Evolutionary conservation across 2,888 invertebrate species (phyloP).

Genomic region (Parnassius glacialis): DNA sequence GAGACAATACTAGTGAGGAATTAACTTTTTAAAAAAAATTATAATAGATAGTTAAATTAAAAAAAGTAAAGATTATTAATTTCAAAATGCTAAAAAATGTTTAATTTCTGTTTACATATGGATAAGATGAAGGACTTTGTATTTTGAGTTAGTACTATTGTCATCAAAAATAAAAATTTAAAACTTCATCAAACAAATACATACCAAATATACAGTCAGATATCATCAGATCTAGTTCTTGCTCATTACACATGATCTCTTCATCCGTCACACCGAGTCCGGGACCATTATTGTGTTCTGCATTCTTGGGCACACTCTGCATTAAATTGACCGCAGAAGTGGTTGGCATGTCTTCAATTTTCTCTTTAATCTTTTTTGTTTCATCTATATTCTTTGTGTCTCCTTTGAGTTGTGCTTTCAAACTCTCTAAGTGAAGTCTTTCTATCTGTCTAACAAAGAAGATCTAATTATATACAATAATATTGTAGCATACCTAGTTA

Average conservation of each 20-base stretch:
- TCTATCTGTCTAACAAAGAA: conserved; percentile 52
- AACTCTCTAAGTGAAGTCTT: conserved; percentile 57
- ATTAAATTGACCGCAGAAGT: conserved; percentile 37
- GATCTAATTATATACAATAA: background rate
- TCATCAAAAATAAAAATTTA: background rate
- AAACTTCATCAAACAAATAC: conserved; percentile 28
- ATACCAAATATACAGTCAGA: conserved; percentile 46
- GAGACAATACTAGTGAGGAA: too few relatives aligned
- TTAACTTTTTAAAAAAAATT: too few relatives aligned
- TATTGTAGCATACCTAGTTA: too few relatives aligned
- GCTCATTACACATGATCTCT: conserved; percentile 44
- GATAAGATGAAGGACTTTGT: too few relatives aligned
- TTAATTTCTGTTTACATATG: too few relatives aligned
- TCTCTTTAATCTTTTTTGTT: background rate
- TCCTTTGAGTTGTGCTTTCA: conserved; percentile 37
- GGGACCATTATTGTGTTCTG: conserved; percentile 12
- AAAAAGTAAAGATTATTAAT: too few relatives aligned
- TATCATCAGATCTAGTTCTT: conserved; percentile 50
- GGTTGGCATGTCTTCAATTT: conserved; percentile 8
- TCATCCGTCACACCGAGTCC: conserved; percentile 34
- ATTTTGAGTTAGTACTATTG: too few relatives aligned
- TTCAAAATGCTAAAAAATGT: too few relatives aligned
- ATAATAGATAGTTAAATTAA: too few relatives aligned
- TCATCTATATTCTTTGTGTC: conserved; percentile 11
- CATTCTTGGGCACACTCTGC: conserved; percentile 27